These are phyloP conservation scores for Lophochroa leadbeateri DNA, from an alignment of 2,113 vertebrate genomes.

Conservation along the genomic window DNA sequence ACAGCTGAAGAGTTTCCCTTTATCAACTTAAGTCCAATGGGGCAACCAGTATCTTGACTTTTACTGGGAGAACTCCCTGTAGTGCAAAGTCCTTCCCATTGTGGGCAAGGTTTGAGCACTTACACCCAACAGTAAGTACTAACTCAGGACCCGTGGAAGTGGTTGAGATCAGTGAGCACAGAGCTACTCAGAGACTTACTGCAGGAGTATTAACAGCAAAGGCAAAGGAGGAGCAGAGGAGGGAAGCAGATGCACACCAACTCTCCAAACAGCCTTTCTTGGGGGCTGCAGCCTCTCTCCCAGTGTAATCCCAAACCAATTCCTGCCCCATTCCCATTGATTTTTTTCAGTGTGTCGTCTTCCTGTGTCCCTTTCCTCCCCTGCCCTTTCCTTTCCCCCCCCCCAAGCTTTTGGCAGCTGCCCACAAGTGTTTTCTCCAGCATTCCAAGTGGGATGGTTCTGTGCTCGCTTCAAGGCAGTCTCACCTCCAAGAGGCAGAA, in stretches of 20 bases:
- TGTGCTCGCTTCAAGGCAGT: fast-evolving
- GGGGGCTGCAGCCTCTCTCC: background rate
- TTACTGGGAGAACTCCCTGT: background rate
- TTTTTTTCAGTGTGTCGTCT: background rate
- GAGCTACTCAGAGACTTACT: background rate
- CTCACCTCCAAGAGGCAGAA: background rate
- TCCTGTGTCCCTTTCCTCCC: background rate
- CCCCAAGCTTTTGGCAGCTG: background rate
- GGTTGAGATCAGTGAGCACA: background rate
- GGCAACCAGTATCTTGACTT: background rate
- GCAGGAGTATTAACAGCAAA: background rate
- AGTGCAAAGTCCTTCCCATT: background rate
- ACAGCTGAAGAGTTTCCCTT: background rate
- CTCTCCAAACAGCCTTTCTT: background rate
- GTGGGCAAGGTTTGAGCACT: background rate
- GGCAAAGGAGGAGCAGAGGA: background rate
- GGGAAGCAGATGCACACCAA: background rate
- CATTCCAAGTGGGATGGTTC: background rate
- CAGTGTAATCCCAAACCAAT: background rate
- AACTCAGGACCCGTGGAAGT: background rate
- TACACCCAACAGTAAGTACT: background rate
- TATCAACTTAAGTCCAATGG: background rate
- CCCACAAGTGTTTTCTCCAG: fast-evolving
- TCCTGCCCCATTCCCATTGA: background rate
- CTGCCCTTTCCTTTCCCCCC: background rate